phyloP scores from a whole-genome alignment of 35 echinoderm and acorn worm species.

The Apostichopus californicus region DNA sequence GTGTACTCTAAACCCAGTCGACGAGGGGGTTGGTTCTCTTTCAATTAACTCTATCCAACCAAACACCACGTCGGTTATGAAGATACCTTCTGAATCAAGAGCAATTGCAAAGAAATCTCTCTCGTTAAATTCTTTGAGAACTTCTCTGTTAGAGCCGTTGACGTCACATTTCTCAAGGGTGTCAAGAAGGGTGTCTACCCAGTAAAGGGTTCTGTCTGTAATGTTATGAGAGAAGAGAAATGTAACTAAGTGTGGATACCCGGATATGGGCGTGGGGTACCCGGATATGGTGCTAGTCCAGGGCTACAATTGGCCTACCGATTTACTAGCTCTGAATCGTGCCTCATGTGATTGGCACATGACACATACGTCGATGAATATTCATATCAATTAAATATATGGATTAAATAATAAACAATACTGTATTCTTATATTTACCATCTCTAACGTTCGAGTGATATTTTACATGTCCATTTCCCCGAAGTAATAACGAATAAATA shows the following conservation, averaged over 20 bases:
- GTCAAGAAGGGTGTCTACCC: slow-evolving; percentile 27
- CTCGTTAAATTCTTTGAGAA: background rate
- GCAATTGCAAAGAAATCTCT: background rate
- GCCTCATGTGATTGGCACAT: too few relatives aligned
- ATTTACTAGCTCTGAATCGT: too few relatives aligned
- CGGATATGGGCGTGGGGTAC: too few relatives aligned
- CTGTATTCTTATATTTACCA: too few relatives aligned
- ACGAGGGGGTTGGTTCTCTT: background rate
- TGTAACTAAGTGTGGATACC: background rate
- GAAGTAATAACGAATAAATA: too few relatives aligned
- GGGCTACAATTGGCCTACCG: too few relatives aligned
- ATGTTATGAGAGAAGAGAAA: background rate
- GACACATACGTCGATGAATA: too few relatives aligned
- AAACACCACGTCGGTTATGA: background rate
- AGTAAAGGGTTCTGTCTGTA: slow-evolving; percentile 1
- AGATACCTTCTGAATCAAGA: background rate
- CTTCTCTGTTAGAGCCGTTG: background rate
- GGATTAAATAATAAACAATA: too few relatives aligned
- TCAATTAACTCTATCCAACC: background rate
- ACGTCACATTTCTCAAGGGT: background rate
- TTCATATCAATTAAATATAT: too few relatives aligned
- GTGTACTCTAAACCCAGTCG: background rate
- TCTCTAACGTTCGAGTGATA: too few relatives aligned
- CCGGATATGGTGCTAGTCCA: too few relatives aligned
- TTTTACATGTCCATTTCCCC: too few relatives aligned